Percentiles rank a stretch among this genome's conserved stretches.
Evolutionary conservation across 2,888 invertebrate genomes (phyloP).

Genomic region (Nematopogon swammerdamellus): DNA sequence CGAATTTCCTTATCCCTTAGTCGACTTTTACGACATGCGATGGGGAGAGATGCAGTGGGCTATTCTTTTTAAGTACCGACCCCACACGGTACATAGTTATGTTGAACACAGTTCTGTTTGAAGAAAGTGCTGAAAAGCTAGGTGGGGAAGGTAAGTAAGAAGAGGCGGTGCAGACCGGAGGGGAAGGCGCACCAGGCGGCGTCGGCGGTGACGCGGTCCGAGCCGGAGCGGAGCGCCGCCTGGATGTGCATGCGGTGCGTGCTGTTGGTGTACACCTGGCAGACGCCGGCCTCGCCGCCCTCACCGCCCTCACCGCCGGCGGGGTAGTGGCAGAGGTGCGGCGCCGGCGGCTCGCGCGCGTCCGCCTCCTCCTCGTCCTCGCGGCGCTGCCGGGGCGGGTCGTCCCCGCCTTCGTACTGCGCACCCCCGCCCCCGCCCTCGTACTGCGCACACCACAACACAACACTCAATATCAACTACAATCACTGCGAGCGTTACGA

Average conservation of each 20-base stretch:
- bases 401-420: slow-evolving; percentile 26
- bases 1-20: no score
- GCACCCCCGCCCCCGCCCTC: slow-evolving; percentile 5
- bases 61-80: no score
- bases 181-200: slow-evolving; percentile 67
- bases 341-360: slow-evolving; percentile 34
- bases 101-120: no score
- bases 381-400: slow-evolving; percentile 8
- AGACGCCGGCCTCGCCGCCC: slow-evolving; percentile 11
- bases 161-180: slow-evolving; percentile 23
- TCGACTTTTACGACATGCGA: no score
- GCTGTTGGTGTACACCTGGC: slow-evolving; percentile 58
- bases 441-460: no score
- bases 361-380: slow-evolving; percentile 23
- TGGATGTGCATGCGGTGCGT: slow-evolving; percentile 49
- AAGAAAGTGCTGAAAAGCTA: background rate
- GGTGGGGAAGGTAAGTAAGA: background rate
- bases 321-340: slow-evolving; percentile 16
- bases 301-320: slow-evolving; percentile 23
- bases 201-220: slow-evolving; percentile 26
- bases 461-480: no score
- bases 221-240: slow-evolving; percentile 48
- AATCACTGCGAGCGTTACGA: no score
- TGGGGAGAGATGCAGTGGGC: no score
- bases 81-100: no score